A percentile compares a stretch with the other conserved stretches of the same genome.
These are phyloP conservation scores for Gibbula magus DNA, from an alignment of 2,888 invertebrate species.

Conservation along the genomic window DNA sequence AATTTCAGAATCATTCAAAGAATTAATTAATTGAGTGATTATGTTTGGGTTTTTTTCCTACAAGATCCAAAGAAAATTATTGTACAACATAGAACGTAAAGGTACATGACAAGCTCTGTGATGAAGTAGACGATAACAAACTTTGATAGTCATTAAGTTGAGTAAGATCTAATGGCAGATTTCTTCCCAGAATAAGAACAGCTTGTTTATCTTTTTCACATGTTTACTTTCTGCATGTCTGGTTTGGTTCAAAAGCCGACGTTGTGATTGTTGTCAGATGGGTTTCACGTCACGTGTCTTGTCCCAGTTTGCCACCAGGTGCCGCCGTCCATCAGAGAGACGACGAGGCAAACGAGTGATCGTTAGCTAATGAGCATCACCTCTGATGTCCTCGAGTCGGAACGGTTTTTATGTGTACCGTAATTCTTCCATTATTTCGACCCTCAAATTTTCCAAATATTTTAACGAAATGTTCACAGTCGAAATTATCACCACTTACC, in stretches of 20 bases:
- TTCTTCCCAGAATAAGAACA: not conserved
- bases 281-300: not conserved
- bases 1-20: no score
- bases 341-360: not conserved
- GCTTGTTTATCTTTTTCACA: not conserved
- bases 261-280: not conserved
- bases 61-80: no score
- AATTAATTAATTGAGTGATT: no score
- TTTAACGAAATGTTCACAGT: no score
- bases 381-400: not conserved
- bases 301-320: slow-evolving; percentile 1
- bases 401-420: not conserved
- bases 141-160: not conserved
- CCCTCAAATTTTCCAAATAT: no score
- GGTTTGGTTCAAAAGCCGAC: not conserved
- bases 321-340: not conserved
- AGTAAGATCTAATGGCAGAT: not conserved
- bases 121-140: not conserved
- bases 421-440: no score
- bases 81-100: no score
- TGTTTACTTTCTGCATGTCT: not conserved
- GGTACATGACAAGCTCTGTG: no score
- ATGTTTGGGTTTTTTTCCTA: no score
- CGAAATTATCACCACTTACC: no score
- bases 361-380: not conserved